Evolutionary conservation across 2,888 invertebrate genomes (phyloP).

Genomic region (Andrena fulva): DNA sequence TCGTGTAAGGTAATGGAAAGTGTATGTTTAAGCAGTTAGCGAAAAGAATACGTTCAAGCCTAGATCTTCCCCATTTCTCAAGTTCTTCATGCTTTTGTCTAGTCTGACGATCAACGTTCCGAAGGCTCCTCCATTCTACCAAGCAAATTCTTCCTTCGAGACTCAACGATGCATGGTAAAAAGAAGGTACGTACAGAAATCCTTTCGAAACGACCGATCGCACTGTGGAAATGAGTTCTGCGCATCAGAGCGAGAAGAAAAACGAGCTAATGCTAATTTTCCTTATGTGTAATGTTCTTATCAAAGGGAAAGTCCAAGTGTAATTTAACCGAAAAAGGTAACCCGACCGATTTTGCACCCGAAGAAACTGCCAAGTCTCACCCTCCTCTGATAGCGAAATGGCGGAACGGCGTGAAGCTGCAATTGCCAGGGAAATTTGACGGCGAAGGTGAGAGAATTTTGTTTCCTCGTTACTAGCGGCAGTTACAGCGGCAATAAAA

Average conservation of each 20-base stretch:
- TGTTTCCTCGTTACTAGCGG: background rate
- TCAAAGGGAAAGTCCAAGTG: constrained; percentile 79
- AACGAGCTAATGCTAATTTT: background rate
- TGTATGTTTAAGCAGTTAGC: background rate
- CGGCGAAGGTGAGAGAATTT: constrained; percentile 87
- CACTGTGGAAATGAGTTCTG: background rate
- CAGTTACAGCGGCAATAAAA: background rate
- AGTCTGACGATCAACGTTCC: constrained; percentile 91
- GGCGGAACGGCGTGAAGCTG: constrained; percentile 89
- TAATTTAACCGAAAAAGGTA: constrained; percentile 79
- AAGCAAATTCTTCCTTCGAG: constrained; percentile 88
- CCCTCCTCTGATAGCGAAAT: constrained; percentile 88
- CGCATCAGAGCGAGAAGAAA: background rate
- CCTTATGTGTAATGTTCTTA: background rate
- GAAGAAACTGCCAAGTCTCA: constrained; percentile 80
- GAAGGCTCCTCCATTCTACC: constrained; percentile 90
- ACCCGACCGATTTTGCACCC: constrained; percentile 76
- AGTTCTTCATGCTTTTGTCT: constrained; percentile 52
- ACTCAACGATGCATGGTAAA: constrained; percentile 86
- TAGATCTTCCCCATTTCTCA: background rate
- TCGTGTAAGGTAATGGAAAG: constrained; percentile 80
- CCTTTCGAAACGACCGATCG: background rate
- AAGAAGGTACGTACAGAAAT: constrained; percentile 76
- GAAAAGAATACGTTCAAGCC: background rate
- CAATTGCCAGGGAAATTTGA: constrained; percentile 88